These are phyloP conservation scores for Hirtodrosophila trivittata DNA, from an alignment of 2,888 invertebrate genomes.

Conservation along the genomic window DNA sequence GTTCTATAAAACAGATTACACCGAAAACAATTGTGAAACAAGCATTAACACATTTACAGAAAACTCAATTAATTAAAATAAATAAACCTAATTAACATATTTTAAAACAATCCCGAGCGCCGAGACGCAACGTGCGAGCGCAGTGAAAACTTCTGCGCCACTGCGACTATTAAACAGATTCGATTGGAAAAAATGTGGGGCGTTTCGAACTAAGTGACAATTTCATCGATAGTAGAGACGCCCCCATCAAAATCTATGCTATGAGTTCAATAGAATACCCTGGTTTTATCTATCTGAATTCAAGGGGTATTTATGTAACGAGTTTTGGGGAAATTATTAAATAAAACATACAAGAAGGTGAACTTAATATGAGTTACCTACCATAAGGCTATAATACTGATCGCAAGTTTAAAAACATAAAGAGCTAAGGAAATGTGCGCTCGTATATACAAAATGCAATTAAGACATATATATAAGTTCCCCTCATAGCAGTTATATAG, in stretches of 20 bases:
- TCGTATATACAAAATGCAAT: too few relatives aligned
- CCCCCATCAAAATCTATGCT: constrained; percentile 34
- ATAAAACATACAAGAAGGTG: too few relatives aligned
- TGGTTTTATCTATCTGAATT: background rate
- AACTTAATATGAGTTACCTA: too few relatives aligned
- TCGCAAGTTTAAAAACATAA: too few relatives aligned
- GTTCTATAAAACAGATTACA: constrained; percentile 85
- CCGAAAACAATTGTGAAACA: constrained; percentile 12
- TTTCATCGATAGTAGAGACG: constrained; percentile 52
- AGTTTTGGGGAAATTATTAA: too few relatives aligned
- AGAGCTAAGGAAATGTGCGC: too few relatives aligned
- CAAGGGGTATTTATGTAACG: background rate
- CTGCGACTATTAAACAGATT: constrained; percentile 43
- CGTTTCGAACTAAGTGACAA: constrained; percentile 59
- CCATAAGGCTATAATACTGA: too few relatives aligned
- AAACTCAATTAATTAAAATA: constrained; percentile 30
- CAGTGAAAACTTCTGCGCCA: constrained; percentile 48
- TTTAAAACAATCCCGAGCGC: background rate
- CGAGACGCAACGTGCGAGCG: constrained; percentile 22
- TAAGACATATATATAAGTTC: too few relatives aligned
- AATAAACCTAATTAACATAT: constrained; percentile 30
- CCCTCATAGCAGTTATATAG: too few relatives aligned
- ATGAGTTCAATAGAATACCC: constrained; percentile 7
- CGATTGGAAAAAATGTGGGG: constrained; percentile 59
- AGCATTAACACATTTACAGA: constrained; percentile 13